Evolutionary conservation across 2,113 vertebrate species (phyloP).

Genomic region (Xiphophorus maculatus): DNA sequence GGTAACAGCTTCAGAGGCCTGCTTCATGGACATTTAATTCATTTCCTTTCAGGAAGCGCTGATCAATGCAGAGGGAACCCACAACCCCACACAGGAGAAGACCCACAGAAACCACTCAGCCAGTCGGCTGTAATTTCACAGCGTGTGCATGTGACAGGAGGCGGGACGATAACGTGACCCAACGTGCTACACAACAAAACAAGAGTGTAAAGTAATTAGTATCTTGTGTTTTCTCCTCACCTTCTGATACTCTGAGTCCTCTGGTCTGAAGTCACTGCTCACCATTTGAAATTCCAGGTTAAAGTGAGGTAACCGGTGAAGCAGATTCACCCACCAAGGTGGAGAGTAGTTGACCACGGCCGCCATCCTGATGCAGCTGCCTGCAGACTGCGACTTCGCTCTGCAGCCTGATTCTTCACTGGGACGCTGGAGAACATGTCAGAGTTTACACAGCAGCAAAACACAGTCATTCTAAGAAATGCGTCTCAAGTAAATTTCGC

Average conservation of each 20-base stretch:
- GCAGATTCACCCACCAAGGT: conserved; percentile 94
- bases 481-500: too few species aligned
- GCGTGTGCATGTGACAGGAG: conserved; percentile 37
- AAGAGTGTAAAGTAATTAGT: conserved; percentile 37
- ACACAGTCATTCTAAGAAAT: neutral
- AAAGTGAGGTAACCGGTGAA: conserved; percentile 93
- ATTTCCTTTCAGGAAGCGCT: conserved; percentile 3
- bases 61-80: conserved; percentile 40
- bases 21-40: conserved; percentile 15
- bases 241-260: conserved; percentile 94
- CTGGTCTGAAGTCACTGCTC: conserved; percentile 89
- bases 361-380: conserved; percentile 76
- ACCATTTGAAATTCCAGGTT: conserved; percentile 89
- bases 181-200: conserved; percentile 14
- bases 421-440: conserved; percentile 45
- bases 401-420: conserved; percentile 27
- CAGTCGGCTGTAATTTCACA: conserved; percentile 52
- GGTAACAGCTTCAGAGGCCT: neutral
- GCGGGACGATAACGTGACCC: conserved; percentile 29
- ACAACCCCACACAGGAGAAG: conserved; percentile 36
- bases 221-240: conserved; percentile 69
- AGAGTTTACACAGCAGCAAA: neutral
- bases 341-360: conserved; percentile 92
- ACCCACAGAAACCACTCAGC: conserved; percentile 43
- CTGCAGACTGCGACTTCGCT: conserved; percentile 28